Evolutionary conservation across 92 coral and sea anemone genomes (phyloP).

Genomic region (Heliopora coerulea): DNA sequence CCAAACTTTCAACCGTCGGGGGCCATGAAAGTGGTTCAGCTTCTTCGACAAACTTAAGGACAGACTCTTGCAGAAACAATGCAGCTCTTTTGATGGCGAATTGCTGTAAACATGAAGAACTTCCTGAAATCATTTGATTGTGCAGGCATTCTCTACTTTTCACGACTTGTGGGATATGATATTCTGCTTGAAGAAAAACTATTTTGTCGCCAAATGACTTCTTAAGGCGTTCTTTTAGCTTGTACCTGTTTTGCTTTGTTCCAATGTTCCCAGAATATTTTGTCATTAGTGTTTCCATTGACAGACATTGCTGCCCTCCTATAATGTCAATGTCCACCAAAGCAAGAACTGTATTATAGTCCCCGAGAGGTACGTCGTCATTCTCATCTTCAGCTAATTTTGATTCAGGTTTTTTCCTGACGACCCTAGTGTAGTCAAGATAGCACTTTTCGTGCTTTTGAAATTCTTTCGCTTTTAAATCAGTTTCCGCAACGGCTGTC

Average conservation of each 20-base stretch:
- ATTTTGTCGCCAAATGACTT: constrained; percentile 10
- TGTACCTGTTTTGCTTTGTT: constrained; percentile 14
- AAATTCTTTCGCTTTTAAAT: constrained; percentile 24
- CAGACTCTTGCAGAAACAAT: constrained; percentile 13
- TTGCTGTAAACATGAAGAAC: not conserved
- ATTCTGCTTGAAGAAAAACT: constrained; percentile 22
- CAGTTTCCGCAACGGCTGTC: constrained; percentile 18
- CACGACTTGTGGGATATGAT: constrained; percentile 27
- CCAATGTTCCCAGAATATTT: constrained; percentile 1
- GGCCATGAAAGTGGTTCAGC: constrained; percentile 27
- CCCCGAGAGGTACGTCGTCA: constrained; percentile 8
- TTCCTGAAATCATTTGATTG: constrained; percentile 12
- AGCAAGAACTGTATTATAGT: constrained; percentile 11
- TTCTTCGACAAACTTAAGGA: not conserved
- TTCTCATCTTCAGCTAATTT: not conserved
- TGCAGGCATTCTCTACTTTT: constrained; percentile 22
- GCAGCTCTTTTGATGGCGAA: constrained; percentile 22
- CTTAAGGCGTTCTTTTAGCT: not conserved
- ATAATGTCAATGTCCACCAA: constrained; percentile 21
- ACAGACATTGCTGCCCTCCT: constrained; percentile 25
- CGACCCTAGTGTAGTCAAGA: constrained; percentile 9
- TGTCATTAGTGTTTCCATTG: constrained; percentile 21
- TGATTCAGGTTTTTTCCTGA: not conserved
- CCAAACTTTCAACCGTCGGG: constrained; percentile 30
- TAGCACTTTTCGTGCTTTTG: constrained; percentile 28